Base-by-base conservation (phyloP, 1,140 invertebrate species). In the Drosophila bocqueti region DNA sequence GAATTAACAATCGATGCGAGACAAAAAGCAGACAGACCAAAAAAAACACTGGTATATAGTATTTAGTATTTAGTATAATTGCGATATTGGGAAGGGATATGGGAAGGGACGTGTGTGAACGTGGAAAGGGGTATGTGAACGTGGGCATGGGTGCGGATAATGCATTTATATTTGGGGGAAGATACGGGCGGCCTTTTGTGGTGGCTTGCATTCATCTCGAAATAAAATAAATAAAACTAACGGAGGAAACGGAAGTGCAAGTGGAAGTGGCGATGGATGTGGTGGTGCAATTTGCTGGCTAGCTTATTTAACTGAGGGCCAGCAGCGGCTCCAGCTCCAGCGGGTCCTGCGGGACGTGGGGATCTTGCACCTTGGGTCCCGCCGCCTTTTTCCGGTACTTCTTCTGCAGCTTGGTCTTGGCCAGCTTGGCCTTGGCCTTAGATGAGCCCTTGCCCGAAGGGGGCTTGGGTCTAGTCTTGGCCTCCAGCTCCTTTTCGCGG, bases 351-450 rank as follows among this genome's bases (percentile, higher is more conserved):
- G 67, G 24, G 24, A 13, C 13, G 11, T 45, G 43, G 54, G 42
- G 34, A 15, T 82, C 75, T 61, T 57, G 61, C 7, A 83, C 74
- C 91, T 94, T 92, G 81, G 94, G 73, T 92, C 92, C 69, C 92
- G 93, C 71, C 92, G 93, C 38, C 93, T 93, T 89, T 94, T 95
- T 92, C 94, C 94, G 95, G 54, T 95, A 94, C 40, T 95, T 95
- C 78, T 95, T 95, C 36, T 93, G 93, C 43, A 94, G 91, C 91
- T 95, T 94, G 38, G 95, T 94, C 79, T 95, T 95, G 15, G 95
- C 93, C 43, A 94, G 91, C 91, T 95, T 94, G 31, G 95, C 93
- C 81, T 95, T 95, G 15, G 95, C 94, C 92, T 97, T 97, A 72
- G 94, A 93, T 67, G 95, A 96, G 15, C 93, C 93, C 73, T 95